Evolutionary conservation across 1,140 invertebrate species (phyloP), one percentile per base, ranked within the genome.

Genomic region (Drosophila azteca): DNA sequence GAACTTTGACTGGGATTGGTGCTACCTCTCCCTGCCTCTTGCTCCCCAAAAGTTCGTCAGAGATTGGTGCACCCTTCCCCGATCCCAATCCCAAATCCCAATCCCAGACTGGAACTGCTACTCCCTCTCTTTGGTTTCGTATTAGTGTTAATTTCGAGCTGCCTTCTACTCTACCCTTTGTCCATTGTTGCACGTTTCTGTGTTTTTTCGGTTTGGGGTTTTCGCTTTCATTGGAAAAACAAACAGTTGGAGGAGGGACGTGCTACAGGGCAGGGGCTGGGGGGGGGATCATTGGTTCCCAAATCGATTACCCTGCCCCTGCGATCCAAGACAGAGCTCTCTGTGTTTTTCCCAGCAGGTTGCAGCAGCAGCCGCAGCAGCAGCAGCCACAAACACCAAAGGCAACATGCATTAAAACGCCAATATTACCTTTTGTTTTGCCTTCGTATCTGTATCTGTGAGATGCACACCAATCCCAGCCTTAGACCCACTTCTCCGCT

Each of bases 81-180:
- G 3, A 20, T 20, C 17, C 17, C 17, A 20, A 20, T 9, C 31
- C 2, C 31, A 9, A 20, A 20, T 9, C 31, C 2, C 31, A 9
- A 0, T 5, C 11, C 11, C 35, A 48, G 9, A 60, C 41, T 45
- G 20, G 8, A 51, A 52, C 50, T 50, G 15, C 44, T 31, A 63
- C 58, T 76, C 54, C 54, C 53, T 52, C 50, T 44, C 63, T 58
- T 74, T 11, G 60, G 44, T 45, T 53, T 61, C 71, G 80, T 65
- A 84, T 84, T 84, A 84, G 80, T 84, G 80, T 76, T 84, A 84
- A 84, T 84, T 84, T 79, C 68, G 55, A 59, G 76, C 65, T 74
- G 71, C 71, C 65, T 74, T 60, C 62, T 59, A 22, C 39, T 57
- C 52, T 73, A 62, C 70, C 70, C 68, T 51, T 52, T 43, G 71